phyloP scores from a whole-genome alignment of 2,888 invertebrate genomes.

The Gari tellinella region DNA sequence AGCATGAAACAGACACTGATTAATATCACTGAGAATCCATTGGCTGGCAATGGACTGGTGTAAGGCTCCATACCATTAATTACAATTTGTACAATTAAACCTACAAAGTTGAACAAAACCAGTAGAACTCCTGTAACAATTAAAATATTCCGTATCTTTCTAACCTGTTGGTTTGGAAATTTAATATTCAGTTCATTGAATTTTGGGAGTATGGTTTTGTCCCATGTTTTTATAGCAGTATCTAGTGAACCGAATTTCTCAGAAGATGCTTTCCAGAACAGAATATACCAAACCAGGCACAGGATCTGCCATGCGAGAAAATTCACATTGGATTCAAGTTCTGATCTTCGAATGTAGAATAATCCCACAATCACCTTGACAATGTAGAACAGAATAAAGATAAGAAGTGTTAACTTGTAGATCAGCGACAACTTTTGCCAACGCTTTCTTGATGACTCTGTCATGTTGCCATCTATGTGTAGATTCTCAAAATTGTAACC shows the following conservation, averaged over 20 bases:
- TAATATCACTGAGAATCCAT: too few relatives aligned
- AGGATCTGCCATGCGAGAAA: constrained; percentile 3
- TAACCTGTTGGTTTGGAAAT: constrained; percentile 4
- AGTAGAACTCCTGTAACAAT: neutral
- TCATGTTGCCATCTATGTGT: neutral
- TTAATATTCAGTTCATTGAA: constrained; percentile 15
- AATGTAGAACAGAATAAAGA: neutral
- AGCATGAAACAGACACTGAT: too few relatives aligned
- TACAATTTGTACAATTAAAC: constrained; percentile 2
- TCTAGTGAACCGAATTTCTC: constrained; percentile 15
- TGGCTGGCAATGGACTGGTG: too few relatives aligned
- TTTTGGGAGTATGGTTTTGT: constrained; percentile 13
- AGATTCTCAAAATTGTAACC: constrained; percentile 31
- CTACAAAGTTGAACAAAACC: constrained; percentile 2
- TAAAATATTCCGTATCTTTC: neutral
- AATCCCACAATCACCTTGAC: constrained; percentile 1
- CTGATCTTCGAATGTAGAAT: constrained; percentile 10
- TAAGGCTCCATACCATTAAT: neutral
- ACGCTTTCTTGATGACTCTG: neutral
- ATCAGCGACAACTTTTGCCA: neutral
- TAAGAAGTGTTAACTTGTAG: neutral
- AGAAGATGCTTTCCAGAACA: constrained; percentile 19
- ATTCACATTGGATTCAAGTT: neutral
- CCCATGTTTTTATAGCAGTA: constrained; percentile 14
- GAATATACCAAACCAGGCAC: neutral